Base-by-base conservation (phyloP, 2,888 invertebrate species). In the Eutolmus rufibarbis region DNA sequence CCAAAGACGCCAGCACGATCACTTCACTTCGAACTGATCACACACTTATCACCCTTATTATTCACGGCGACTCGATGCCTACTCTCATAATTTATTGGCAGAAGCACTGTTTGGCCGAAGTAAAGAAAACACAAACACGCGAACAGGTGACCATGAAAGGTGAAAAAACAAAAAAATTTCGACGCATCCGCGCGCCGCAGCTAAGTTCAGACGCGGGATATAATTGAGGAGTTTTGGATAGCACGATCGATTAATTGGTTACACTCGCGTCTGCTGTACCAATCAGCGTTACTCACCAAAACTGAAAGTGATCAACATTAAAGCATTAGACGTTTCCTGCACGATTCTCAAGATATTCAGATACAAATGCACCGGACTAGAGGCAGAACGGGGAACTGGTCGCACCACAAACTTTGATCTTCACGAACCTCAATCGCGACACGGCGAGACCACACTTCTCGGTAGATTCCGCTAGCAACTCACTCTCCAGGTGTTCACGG, bases 241-340 rank as follows among this genome's bases (percentile, higher is more conserved):
- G 34, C 76, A 8, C n/a, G 12, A 28, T 79, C 28, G 46, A 28
- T 79, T 79, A 46, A 46, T 46, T 43, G 16, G 66, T 66, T 74
- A 7, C 34, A 84, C 57, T 84, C 23, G 34, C 40, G 37, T 34
- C 37, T 1, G 19, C 12, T 16, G 16, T 31, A 76, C 34, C 37
- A 56, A 31, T 7, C 43, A 81, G 31, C 74, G 34, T 28, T 74
- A 37, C 51, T 66, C 74, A 74, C 66, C 34, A 84, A 88, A 88
- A 88, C 31, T 88, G 88, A 88, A 88, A 88, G 88, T 88, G 88
- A 88, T 86, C 84, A 84, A 46, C 56, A 88, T 86, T 78, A 84
- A 78, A 76, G 31, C 46, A 76, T 57, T 57, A 56, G 57, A 66
- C 87, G 84, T 87, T 88, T 87, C 66, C 78, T 87, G 87, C 86